phyloP scores from a whole-genome alignment of 2,888 invertebrate species.

The Odontomyia ornata region DNA sequence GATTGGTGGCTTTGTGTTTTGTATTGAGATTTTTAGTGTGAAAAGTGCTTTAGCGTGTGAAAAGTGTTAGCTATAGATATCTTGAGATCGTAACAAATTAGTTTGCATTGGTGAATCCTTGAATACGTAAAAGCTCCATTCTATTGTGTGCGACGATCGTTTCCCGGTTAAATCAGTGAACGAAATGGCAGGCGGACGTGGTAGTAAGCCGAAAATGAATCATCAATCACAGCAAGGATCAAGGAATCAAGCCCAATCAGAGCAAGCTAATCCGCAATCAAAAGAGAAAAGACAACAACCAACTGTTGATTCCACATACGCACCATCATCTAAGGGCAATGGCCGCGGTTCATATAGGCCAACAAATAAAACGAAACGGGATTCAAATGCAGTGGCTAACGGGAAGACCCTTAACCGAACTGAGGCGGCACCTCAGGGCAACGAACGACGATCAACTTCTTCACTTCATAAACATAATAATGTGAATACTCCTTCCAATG shows the following conservation, averaged over 20 bases:
- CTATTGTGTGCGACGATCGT: not conserved
- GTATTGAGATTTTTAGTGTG: no score
- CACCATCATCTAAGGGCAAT: constrained; percentile 5
- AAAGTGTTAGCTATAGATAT: not conserved
- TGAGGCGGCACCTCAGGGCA: not conserved
- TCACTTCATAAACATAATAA: no score
- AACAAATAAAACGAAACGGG: not conserved
- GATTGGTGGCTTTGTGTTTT: not conserved
- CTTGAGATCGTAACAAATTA: not conserved
- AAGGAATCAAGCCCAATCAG: constrained; percentile 48
- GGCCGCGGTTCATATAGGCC: not conserved
- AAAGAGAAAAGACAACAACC: not conserved
- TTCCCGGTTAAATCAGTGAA: no score
- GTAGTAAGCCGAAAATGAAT: constrained; percentile 45
- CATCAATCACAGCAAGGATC: constrained; percentile 22
- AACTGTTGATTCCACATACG: not conserved
- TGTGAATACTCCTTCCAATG: no score
- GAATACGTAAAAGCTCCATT: not conserved
- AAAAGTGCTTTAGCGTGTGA: not conserved
- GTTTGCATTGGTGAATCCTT: not conserved
- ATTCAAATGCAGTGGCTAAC: not conserved
- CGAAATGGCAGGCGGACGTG: constrained; percentile 30
- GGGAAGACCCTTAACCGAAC: no score
- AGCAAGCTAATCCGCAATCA: not conserved
- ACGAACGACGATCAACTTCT: no score